Base-by-base conservation (phyloP, 1,140 invertebrate genomes). In the Nephotettix cincticeps region DNA sequence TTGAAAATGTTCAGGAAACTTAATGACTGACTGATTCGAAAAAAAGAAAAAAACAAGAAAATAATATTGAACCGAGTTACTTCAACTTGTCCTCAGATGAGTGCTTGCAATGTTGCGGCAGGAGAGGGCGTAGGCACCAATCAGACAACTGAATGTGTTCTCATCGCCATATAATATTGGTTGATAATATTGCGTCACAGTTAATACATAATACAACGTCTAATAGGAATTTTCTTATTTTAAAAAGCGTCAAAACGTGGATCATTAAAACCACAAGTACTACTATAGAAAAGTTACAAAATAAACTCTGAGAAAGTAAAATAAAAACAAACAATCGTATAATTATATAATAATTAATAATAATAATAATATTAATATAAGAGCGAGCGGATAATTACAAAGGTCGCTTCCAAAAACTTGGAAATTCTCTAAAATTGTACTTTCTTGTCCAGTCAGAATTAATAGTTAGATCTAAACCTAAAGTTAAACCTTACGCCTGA, bases 161-260 rank as follows among this genome's bases (percentile, higher is more conserved):
- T 74, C 72, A 72, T 74, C 75, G 72, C 71, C 36, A 65, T 54
- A 27, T 74, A 71, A 36, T 36, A 36, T 36, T 36, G 32, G 32
- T 36, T 36, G 32, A 36, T 36, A 36, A 36, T 74, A 75, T 74
- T 74, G 71, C 71, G 54, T 45, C 63, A 40, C 68, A 69, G 29
- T 71, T 71, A 71, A 68, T 67, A 66, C 67, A 71, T 73, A 75
- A 75, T 75, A 75, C 75, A 75, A 72, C 73, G 72, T 75, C 72
- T 75, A 75, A 75, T 75, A 75, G 75, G 75, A 75, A 75, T 75
- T 86, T 79, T 88, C 82, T 36, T 83, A 83, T 73, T 86, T 73
- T 67, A 66, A 75, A 77, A 75, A 68, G 72, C 68, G 74, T 73
- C 72, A 76, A 63, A 58, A 66, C 70, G 65, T 73, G 67, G 68